phyloP scores from a whole-genome alignment of 2,113 vertebrate species.

The Boleophthalmus pectinirostris region DNA sequence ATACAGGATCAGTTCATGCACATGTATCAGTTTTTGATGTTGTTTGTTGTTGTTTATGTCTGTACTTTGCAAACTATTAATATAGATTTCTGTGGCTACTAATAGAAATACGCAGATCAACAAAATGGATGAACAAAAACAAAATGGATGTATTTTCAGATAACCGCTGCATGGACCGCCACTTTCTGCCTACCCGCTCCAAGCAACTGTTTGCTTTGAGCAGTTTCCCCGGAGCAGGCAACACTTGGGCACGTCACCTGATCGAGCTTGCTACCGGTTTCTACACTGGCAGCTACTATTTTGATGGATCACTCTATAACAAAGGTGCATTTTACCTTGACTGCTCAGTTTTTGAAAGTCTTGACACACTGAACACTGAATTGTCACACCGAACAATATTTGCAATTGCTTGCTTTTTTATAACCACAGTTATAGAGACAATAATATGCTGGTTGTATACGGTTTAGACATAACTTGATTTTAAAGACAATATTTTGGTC shows the following conservation, averaged over 20 bases:
- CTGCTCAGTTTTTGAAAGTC: not conserved
- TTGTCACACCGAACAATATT: no score
- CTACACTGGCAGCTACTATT: conserved; percentile 98
- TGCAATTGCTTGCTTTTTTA: no score
- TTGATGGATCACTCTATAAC: conserved; percentile 96
- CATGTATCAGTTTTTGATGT: not conserved
- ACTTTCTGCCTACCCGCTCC: conserved; percentile 86
- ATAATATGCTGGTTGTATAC: not conserved
- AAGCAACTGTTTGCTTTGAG: conserved; percentile 90
- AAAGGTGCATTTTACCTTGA: conserved; percentile 74
- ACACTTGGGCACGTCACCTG: conserved; percentile 96
- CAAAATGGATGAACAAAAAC: not conserved
- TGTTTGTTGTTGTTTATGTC: not conserved
- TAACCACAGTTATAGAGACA: not conserved
- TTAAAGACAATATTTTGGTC: not conserved
- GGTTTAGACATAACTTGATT: not conserved
- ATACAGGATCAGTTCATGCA: not conserved
- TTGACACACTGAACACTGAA: not conserved
- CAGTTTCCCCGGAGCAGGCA: conserved; percentile 96
- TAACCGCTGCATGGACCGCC: conserved; percentile 95
- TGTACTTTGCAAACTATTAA: no score
- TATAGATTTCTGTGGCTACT: not conserved
- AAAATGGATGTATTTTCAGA: conserved; percentile 72
- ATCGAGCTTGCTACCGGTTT: conserved; percentile 94
- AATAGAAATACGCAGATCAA: not conserved